phyloP scores from a whole-genome alignment of 35 echinoderm and acorn worm species.

The Holothuria glaberrima region DNA sequence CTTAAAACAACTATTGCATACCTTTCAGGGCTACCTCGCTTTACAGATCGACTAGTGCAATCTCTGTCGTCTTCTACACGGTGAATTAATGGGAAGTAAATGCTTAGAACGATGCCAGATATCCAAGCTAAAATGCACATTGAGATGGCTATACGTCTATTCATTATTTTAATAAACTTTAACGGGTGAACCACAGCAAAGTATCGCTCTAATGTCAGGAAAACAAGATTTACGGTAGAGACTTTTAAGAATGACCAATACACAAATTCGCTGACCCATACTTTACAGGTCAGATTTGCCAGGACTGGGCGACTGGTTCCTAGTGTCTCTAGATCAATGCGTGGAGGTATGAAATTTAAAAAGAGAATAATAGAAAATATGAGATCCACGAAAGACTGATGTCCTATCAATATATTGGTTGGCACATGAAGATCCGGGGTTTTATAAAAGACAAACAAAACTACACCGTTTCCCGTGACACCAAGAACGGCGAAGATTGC shows the following conservation, averaged over 20 bases:
- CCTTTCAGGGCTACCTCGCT: not conserved
- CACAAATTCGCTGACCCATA: not conserved
- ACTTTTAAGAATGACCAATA: not conserved
- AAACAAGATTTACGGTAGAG: constrained; percentile 11
- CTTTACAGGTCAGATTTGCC: not conserved
- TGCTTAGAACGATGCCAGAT: not conserved
- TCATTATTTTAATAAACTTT: not conserved
- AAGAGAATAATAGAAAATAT: not conserved
- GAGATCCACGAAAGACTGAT: constrained; percentile 29
- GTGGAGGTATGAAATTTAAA: constrained; percentile 16
- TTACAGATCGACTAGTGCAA: not conserved
- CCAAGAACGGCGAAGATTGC: not conserved
- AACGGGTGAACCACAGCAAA: constrained; percentile 21
- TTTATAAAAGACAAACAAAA: constrained; percentile 19
- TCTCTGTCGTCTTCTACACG: not conserved
- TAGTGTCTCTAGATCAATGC: not conserved
- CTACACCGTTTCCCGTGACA: constrained; percentile 18
- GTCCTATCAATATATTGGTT: constrained; percentile 13
- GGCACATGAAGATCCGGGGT: not conserved
- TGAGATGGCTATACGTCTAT: not conserved
- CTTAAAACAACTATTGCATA: not conserved
- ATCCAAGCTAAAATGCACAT: constrained; percentile 11
- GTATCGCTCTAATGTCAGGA: constrained; percentile 27
- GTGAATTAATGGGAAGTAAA: constrained; percentile 11
- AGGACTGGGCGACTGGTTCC: not conserved